A percentile compares a stretch with the other conserved stretches of the same genome.
Evolutionary conservation across 2,797 vertebrate genomes (phyloP).

Genomic region (Valencia hispanica): DNA sequence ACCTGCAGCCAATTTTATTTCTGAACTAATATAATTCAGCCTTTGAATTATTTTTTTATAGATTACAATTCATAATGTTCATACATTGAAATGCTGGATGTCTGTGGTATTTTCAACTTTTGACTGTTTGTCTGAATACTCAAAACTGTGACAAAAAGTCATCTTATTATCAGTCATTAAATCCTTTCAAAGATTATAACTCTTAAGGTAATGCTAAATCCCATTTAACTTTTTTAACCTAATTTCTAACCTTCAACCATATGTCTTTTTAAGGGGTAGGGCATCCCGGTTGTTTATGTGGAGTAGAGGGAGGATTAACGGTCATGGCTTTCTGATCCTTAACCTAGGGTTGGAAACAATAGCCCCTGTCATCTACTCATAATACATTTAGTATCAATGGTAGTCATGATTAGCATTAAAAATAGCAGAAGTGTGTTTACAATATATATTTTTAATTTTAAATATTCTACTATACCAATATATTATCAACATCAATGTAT

Average conservation of each 20-base stretch:
- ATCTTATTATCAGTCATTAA: neutral
- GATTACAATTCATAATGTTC: neutral
- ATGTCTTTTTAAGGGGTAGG: neutral
- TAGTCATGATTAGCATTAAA: neutral
- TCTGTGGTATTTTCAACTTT: neutral
- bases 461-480: neutral
- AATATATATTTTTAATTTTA: neutral
- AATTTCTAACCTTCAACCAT: neutral
- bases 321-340: neutral
- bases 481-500: neutral
- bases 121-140: neutral
- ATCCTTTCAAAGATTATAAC: neutral
- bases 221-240: neutral
- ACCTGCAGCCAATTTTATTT: constrained; percentile 38
- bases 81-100: neutral
- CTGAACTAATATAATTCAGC: neutral
- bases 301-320: neutral
- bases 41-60: neutral
- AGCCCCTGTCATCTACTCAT: neutral
- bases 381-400: neutral
- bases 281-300: neutral
- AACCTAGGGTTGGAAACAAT: neutral
- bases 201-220: neutral
- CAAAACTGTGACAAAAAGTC: neutral
- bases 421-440: neutral